These are phyloP conservation scores for Itoplectis maculator DNA, from an alignment of 2,888 invertebrate genomes.

Conservation along the genomic window DNA sequence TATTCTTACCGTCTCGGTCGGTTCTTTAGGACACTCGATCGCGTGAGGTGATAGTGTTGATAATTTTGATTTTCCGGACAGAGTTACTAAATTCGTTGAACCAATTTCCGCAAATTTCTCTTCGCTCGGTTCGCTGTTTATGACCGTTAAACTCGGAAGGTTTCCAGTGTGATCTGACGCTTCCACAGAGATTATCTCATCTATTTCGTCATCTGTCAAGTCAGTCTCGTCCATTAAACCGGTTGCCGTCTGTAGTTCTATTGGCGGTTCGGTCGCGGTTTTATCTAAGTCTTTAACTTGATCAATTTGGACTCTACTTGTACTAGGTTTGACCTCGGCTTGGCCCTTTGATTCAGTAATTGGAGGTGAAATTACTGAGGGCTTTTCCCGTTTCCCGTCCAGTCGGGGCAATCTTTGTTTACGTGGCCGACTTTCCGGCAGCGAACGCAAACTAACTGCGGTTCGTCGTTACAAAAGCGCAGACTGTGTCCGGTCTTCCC, in stretches of 20 bases:
- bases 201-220: too few species aligned
- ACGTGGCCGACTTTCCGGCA: slow-evolving; percentile 34
- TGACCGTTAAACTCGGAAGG: too few species aligned
- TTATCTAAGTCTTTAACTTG: background rate
- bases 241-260: too few species aligned
- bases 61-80: too few species aligned
- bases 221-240: too few species aligned
- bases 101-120: too few species aligned
- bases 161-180: too few species aligned
- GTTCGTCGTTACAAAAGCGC: slow-evolving; percentile 34
- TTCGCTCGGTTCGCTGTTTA: too few species aligned
- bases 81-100: background rate
- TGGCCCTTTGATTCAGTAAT: slow-evolving; percentile 20
- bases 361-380: slow-evolving; percentile 30
- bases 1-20: slow-evolving; percentile 86
- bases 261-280: background rate
- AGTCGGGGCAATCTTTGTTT: slow-evolving; percentile 42
- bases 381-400: slow-evolving; percentile 47
- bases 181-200: too few species aligned
- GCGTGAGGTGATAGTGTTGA: background rate
- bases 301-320: background rate
- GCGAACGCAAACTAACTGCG: slow-evolving; percentile 40
- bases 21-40: background rate
- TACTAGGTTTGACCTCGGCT: slow-evolving; percentile 5
- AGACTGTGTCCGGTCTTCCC: slow-evolving; percentile 36